A percentile compares a stretch with the other conserved stretches of the same genome.
Evolutionary conservation across 2,113 vertebrate species (phyloP).

Genomic region (Osmerus mordax): DNA sequence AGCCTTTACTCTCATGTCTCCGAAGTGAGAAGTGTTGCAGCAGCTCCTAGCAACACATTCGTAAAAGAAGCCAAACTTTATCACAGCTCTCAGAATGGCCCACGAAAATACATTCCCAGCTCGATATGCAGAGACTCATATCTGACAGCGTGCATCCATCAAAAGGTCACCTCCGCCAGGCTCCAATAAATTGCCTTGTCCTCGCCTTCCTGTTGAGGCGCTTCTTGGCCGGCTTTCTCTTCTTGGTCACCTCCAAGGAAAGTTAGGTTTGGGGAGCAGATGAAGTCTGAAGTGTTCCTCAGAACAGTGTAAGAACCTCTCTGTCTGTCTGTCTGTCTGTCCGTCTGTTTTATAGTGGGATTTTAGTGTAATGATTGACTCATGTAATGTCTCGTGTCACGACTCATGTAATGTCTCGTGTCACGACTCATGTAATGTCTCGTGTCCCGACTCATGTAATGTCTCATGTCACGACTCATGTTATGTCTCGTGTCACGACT

Average conservation of each 20-base stretch:
- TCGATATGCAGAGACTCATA: slow-evolving; percentile 33
- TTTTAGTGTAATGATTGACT: too few species aligned
- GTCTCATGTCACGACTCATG: too few species aligned
- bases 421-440: too few species aligned
- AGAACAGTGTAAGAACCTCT: too few species aligned
- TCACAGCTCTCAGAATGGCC: slow-evolving; percentile 23
- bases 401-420: too few species aligned
- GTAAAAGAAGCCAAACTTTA: slow-evolving; percentile 26
- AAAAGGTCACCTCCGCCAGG: slow-evolving; percentile 33
- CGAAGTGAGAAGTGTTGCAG: too few species aligned
- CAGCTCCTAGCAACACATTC: too few species aligned
- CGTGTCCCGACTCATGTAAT: too few species aligned
- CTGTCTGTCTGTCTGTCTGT: neutral
- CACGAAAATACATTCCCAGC: slow-evolving; percentile 26
- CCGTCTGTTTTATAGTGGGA: too few species aligned
- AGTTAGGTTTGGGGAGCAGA: slow-evolving; percentile 22
- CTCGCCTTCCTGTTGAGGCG: slow-evolving; percentile 29
- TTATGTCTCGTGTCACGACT: too few species aligned
- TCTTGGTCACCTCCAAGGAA: slow-evolving; percentile 33
- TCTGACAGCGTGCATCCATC: slow-evolving; percentile 41
- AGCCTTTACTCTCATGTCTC: too few species aligned
- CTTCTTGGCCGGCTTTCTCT: slow-evolving; percentile 19
- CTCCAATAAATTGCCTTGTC: slow-evolving; percentile 41
- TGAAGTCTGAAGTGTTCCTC: slow-evolving; percentile 13
- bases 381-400: too few species aligned